These are phyloP conservation scores for Pteria penguin DNA, from an alignment of 2,888 invertebrate species.

Conservation along the genomic window DNA sequence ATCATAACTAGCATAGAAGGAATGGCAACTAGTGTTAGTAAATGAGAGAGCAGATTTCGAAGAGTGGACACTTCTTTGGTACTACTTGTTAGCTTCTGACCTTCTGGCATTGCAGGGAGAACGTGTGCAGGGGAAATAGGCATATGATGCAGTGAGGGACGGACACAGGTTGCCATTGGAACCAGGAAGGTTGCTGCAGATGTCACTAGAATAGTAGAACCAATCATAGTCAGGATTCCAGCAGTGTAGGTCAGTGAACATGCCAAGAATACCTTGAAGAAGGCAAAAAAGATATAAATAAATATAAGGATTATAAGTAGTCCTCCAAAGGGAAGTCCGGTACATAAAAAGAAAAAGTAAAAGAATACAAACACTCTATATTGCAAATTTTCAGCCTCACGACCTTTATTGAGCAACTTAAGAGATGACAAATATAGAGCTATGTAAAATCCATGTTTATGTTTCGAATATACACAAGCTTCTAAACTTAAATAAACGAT, in stretches of 20 bases:
- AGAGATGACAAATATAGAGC: too few relatives aligned
- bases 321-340: neutral
- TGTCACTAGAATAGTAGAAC: constrained; percentile 82
- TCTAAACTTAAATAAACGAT: too few relatives aligned
- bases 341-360: neutral
- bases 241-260: constrained; percentile 84
- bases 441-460: too few relatives aligned
- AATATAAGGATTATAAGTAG: neutral
- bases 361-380: neutral
- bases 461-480: too few relatives aligned
- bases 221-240: constrained; percentile 83
- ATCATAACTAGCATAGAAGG: neutral
- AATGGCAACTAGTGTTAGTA: neutral
- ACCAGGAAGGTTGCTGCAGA: constrained; percentile 53
- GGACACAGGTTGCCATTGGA: constrained; percentile 19
- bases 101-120: too few relatives aligned
- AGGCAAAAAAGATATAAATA: constrained; percentile 52
- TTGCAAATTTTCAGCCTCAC: too few relatives aligned
- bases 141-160: constrained; percentile 5
- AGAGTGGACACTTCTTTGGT: neutral
- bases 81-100: neutral
- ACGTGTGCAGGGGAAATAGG: neutral
- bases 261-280: constrained; percentile 83
- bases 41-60: neutral
- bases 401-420: too few relatives aligned